Base-by-base conservation (phyloP, 2,888 invertebrate genomes). In the Cyclophora punctaria region DNA sequence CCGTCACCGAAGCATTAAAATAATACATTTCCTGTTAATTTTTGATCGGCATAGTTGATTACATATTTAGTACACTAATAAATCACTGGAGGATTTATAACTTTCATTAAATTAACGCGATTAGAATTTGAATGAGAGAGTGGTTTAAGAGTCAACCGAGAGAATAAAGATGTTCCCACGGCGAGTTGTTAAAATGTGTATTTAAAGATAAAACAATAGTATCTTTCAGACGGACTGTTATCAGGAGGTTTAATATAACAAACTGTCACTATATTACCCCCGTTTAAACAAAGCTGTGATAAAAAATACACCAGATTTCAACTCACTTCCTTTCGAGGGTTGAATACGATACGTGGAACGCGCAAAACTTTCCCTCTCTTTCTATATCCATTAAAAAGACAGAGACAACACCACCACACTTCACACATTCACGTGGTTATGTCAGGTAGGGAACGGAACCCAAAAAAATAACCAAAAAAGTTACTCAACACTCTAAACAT, bases 281-380 rank as follows among this genome's bases (percentile, higher is more conserved):
- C 73, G 78, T 78, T 78, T 75, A 82, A 80, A 84, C 80, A 80
- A 75, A 74, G 66, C 60, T 72, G 72, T 59, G 71, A 71, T 76
- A 80, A 83, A 83, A 87, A 84, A 81, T 71, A 79, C 73, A 82
- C 82, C 87, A 88, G 88, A 86, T 86, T 83, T 81, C 74, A 68
- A 80, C 72, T 60, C 69, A 87, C 87, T 85, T 87, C 88, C 88
- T 88, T 86, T 73, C 78, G 74, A 77, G 77, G 78, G 64, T 77
- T 68, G 69, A 63, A 69, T 62, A 63, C 68, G 51, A 48, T 55
- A 67, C 63, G 59, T 69, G 61, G 65, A 73, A 65, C 72, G 72
- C 79, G 75, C 79, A 75, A 82, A 80, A 75, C 73, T 61, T 59
- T 40, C 44, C 64, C 56, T 80, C 81, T 73, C 78, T 55, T 53